These are phyloP conservation scores for Brachyalestes nurse DNA, from an alignment of 2,797 vertebrate species.

Conservation along the genomic window DNA sequence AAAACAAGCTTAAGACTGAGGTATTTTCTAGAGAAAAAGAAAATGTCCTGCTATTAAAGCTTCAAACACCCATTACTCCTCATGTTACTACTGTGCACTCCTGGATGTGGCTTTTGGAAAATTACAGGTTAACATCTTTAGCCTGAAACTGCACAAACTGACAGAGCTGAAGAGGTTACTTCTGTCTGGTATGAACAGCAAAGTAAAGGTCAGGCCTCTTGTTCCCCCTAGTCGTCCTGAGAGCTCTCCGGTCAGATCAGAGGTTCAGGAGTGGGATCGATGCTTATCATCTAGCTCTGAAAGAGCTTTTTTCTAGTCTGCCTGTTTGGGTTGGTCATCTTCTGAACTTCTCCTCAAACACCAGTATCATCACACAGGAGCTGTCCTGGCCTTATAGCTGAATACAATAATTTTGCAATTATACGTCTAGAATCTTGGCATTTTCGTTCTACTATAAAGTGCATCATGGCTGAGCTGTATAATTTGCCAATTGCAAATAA, in stretches of 20 bases:
- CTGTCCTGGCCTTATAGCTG: not conserved
- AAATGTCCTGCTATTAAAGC: not conserved
- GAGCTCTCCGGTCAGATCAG: not conserved
- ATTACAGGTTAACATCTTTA: not conserved
- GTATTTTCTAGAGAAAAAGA: not conserved
- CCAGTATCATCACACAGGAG: not conserved
- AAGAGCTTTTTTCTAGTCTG: not conserved
- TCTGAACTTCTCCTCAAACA: not conserved
- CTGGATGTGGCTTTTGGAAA: not conserved
- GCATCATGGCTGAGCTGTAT: not conserved
- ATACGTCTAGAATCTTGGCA: not conserved
- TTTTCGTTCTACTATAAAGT: not conserved
- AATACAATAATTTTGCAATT: not conserved
- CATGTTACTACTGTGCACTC: not conserved
- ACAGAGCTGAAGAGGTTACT: not conserved
- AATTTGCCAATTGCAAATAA: slow-evolving; percentile 12
- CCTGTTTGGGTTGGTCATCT: not conserved
- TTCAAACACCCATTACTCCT: not conserved
- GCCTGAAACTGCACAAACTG: not conserved
- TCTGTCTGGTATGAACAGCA: not conserved
- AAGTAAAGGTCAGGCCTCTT: slow-evolving; percentile 4
- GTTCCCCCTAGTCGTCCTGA: not conserved
- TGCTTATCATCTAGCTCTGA: slow-evolving; percentile 4
- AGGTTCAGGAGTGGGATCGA: not conserved
- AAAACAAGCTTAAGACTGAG: not conserved